Base-by-base conservation (phyloP, 2,113 vertebrate species). In the Ceyx melanurus region DNA sequence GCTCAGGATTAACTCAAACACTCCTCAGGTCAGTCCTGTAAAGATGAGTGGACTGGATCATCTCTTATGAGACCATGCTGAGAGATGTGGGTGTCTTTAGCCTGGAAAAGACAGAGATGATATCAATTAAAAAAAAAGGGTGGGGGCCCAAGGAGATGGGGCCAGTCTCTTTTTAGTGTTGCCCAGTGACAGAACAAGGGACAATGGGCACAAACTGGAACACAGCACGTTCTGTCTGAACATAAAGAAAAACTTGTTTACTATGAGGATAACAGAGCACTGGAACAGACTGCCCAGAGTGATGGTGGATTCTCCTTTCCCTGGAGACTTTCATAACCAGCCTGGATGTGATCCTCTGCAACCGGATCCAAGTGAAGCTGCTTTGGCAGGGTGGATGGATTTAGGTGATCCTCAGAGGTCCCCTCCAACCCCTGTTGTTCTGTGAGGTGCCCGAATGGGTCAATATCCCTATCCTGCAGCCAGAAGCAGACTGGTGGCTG, bases 1-100 rank as follows among this genome's bases (percentile, higher is more conserved):
- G 54, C 48, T 9, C 1, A 17, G 15, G 5, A 2, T 5, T 1
- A 23, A 4, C 28, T 29, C 56, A 0, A 1, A 3, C 5, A 0
- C 4, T 3, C 1, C 3, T 2, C 56, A 12, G 37, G 11, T 29
- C 17, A 28, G 61, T 17, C 5, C 26, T 29, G 26, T 17, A 12
- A 26, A 19, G 61, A 13, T 29, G 26, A 65, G 40, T 28, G 28
- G 18, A 31, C 11, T 28, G 61, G 25, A 62, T 25, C 37, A 42
- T 62, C 37, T 45, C 28, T 43, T 18, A 6, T 6, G 19, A 43
- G 26, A 18, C 29, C 10, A 43, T 37, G 7, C 26, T 29, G 17
- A 65, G 60, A 40, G 40, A 31, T 8, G 26, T 7, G 62, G 12
- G 40, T 20, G 40, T 43, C 40, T 18, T 15, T 26, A 15, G 40